Conservation (phyloP, 2,113 vertebrate species). For the Tragelaphus strepsiceros region DNA sequence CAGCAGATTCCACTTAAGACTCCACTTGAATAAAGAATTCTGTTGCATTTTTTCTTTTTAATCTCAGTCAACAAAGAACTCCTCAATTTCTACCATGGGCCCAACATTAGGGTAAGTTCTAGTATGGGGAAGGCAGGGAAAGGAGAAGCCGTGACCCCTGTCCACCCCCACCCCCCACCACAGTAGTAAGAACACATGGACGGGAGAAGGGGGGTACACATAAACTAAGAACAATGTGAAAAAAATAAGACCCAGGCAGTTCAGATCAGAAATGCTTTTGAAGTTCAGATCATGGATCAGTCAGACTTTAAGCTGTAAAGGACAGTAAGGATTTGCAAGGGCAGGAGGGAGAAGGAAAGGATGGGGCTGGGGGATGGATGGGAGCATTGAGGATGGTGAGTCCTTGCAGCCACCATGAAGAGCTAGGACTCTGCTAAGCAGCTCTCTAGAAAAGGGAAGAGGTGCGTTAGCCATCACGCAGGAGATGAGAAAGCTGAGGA, state of each 20-base stretch:
- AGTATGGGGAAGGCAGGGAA: not conserved
- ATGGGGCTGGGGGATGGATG: no score
- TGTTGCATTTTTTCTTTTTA: not conserved
- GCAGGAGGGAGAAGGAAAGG: not conserved
- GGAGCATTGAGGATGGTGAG: not conserved
- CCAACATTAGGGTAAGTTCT: no score
- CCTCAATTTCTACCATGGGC: not conserved
- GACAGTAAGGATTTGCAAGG: not conserved
- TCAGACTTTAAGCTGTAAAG: not conserved
- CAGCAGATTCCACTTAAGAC: not conserved
- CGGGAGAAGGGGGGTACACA: not conserved
- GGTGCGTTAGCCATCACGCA: not conserved
- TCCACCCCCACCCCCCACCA: not conserved
- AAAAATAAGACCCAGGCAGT: not conserved
- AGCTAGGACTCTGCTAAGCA: not conserved
- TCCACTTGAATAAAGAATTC: not conserved
- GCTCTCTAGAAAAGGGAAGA: not conserved
- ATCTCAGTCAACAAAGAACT: not conserved
- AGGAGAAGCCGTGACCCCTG: not conserved
- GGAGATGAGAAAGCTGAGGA: not conserved
- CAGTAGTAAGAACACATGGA: not conserved
- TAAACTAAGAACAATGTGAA: not conserved
- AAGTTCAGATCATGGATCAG: not conserved
- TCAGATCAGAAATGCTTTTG: not conserved
- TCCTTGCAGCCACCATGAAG: not conserved